These are phyloP conservation scores for Rattus norvegicus DNA, from an alignment of 2,113 vertebrate genomes.

Conservation along the genomic window DNA sequence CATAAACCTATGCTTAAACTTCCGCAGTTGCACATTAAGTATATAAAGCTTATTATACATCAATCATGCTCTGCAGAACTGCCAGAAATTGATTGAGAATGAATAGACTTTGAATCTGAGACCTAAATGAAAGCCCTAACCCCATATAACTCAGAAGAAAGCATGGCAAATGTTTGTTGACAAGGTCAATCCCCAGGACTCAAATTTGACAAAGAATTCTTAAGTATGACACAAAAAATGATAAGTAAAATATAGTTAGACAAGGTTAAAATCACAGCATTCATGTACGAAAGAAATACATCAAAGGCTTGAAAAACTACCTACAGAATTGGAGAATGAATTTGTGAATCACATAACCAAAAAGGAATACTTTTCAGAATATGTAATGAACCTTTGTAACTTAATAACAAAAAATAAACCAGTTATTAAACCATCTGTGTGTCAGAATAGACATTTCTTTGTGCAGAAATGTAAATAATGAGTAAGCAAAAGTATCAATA, in stretches of 20 bases:
- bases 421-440: background rate
- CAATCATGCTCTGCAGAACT: background rate
- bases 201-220: background rate
- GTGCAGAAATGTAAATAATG: background rate
- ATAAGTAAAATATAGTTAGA: background rate
- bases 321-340: background rate
- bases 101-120: background rate
- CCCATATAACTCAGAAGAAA: background rate
- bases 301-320: background rate
- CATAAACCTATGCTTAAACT: background rate
- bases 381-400: background rate
- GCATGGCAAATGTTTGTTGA: background rate
- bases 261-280: background rate
- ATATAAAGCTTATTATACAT: background rate
- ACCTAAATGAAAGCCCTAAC: background rate
- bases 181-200: background rate
- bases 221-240: constrained; percentile 6
- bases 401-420: background rate
- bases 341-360: background rate
- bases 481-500: background rate
- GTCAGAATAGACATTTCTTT: background rate
- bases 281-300: background rate
- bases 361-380: background rate
- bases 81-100: constrained; percentile 16
- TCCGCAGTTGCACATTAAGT: background rate